These are phyloP conservation scores for Amiota minor DNA, from an alignment of 2,888 invertebrate species.

Conservation along the genomic window DNA sequence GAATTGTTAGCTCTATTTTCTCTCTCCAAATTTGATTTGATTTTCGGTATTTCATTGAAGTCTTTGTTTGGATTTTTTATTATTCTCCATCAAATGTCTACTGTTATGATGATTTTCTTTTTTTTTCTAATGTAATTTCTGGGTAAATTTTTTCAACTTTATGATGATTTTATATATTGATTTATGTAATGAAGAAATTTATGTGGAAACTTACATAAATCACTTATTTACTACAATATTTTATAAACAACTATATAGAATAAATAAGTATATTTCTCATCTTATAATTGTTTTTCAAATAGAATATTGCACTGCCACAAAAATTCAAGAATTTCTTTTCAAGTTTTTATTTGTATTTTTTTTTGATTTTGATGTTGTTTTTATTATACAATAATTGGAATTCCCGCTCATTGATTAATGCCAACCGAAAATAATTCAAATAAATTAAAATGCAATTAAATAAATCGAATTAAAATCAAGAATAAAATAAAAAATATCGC, in stretches of 20 bases:
- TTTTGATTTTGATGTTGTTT: constrained; percentile 56
- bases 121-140: too few species aligned
- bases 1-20: constrained; percentile 42
- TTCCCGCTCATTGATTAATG: constrained; percentile 67
- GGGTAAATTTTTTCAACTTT: too few species aligned
- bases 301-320: constrained; percentile 64
- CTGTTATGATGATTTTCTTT: not conserved
- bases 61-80: constrained; percentile 9
- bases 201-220: too few species aligned
- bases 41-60: constrained; percentile 40
- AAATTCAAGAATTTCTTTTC: too few species aligned
- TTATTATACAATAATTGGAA: constrained; percentile 71
- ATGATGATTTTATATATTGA: too few species aligned
- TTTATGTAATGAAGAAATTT: too few species aligned
- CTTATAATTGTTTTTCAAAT: constrained; percentile 65
- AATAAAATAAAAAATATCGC: constrained; percentile 25
- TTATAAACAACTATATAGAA: constrained; percentile 58
- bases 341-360: constrained; percentile 48
- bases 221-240: constrained; percentile 3
- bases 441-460: constrained; percentile 69
- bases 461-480: constrained; percentile 59
- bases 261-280: constrained; percentile 47
- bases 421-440: constrained; percentile 69
- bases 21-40: constrained; percentile 65
- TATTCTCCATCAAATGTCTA: constrained; percentile 2